Evolutionary conservation across 2,797 vertebrate genomes (phyloP).

Genomic region (Tragelaphus oryx): DNA sequence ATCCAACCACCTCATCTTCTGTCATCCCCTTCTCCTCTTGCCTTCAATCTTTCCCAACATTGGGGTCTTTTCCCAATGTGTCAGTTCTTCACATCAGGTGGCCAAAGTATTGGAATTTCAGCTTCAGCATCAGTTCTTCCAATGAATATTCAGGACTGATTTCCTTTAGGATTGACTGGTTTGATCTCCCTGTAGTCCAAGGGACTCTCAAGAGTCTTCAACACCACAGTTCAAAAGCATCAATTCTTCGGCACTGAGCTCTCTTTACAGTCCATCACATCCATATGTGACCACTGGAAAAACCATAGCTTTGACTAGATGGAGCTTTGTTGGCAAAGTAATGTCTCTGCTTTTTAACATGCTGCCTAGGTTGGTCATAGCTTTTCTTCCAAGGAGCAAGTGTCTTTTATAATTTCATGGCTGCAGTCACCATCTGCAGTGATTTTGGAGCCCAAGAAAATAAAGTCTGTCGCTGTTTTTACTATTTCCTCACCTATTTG

Average conservation of each 20-base stretch:
- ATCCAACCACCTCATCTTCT: background rate
- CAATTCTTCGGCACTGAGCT: background rate
- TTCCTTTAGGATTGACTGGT: background rate
- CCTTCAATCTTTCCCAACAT: background rate
- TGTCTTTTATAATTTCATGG: background rate
- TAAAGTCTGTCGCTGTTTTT: background rate
- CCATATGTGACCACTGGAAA: background rate
- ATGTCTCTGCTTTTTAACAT: background rate
- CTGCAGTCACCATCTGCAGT: background rate
- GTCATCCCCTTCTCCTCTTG: background rate
- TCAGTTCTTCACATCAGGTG: background rate
- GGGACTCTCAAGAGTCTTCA: background rate
- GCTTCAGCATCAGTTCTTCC: background rate
- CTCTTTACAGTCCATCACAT: background rate
- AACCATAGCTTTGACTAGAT: background rate
- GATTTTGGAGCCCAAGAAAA: background rate
- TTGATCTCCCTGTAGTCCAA: background rate
- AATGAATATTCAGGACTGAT: background rate
- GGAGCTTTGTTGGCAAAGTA: background rate
- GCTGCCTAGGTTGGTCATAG: background rate
- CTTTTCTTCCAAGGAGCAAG: background rate
- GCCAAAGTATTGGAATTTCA: background rate
- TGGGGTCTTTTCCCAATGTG: background rate
- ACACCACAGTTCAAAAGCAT: background rate
- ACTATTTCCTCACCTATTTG: background rate